These are phyloP conservation scores for Simalia tracyae DNA, from an alignment of 2,797 vertebrate species.

Conservation along the genomic window DNA sequence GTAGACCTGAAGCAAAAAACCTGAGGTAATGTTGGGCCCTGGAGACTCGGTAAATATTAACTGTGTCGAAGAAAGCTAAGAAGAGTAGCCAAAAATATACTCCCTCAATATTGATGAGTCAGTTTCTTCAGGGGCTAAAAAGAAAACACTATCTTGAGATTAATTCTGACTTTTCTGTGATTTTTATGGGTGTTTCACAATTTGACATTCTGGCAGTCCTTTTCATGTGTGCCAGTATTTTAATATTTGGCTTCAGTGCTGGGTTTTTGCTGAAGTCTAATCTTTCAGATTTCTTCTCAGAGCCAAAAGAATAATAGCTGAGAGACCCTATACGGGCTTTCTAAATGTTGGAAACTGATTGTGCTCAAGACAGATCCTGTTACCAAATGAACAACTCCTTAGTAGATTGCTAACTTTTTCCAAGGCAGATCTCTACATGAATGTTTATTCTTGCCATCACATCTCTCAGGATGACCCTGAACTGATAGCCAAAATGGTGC, in stretches of 20 bases:
- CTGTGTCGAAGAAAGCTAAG: slow-evolving; percentile 86
- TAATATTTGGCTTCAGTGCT: slow-evolving; percentile 63
- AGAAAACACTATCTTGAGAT: slow-evolving; percentile 67
- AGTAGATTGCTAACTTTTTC: not conserved
- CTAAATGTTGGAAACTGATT: not conserved
- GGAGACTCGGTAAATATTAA: slow-evolving; percentile 95
- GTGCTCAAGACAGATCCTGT: not conserved
- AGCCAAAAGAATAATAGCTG: slow-evolving; percentile 40
- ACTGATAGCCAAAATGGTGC: not conserved
- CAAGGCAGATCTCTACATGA: not conserved
- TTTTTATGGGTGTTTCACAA: slow-evolving; percentile 57
- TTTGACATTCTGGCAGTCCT: slow-evolving; percentile 58
- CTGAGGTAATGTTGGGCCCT: slow-evolving; percentile 92
- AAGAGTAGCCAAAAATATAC: slow-evolving; percentile 67
- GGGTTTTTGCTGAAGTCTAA: slow-evolving; percentile 49
- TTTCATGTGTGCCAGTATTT: slow-evolving; percentile 43
- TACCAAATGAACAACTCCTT: not conserved
- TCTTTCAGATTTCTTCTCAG: slow-evolving; percentile 46
- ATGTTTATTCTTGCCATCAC: not conserved
- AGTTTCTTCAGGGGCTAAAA: slow-evolving; percentile 59
- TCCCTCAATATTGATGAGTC: slow-evolving; percentile 67
- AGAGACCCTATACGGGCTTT: not conserved
- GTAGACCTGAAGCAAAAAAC: slow-evolving; percentile 82
- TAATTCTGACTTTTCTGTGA: slow-evolving; percentile 66
- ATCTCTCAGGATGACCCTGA: not conserved